Evolutionary conservation across 2,113 vertebrate species (phyloP), one percentile per base, ranked within the genome.

Genomic region (Ranitomeya variabilis): DNA sequence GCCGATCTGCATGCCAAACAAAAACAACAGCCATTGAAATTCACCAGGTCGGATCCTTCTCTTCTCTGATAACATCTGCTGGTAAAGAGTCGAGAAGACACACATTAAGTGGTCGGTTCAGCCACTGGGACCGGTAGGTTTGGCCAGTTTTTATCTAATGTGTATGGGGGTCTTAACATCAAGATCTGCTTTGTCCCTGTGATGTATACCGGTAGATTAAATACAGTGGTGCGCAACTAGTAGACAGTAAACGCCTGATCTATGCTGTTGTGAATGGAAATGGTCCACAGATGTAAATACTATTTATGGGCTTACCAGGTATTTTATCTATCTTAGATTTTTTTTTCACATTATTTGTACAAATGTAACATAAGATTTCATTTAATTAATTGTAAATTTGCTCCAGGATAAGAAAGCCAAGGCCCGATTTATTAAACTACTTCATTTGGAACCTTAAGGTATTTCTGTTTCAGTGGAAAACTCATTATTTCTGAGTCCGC

Each of bases 391-490:
- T 81, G 31, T 19, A 81, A 37, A 62, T 81, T 31, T 62, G 45
- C 54, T 55, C 1, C 64, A 71, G 51, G 14, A 18, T 54, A 71
- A 69, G 45, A 66, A 45, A 80, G 64, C 51, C 31, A 21, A 23
- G n/a, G 10, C 57, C 60, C 45, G 55, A 12, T 83, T 45, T 31
- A 84, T 84, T 60, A 76, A 88, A 84, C 66, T 77, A n/a, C 45
- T 18, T 60, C 60, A 55, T 85, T 21, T 66, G 83, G 37, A 89
- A 69, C 37, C 62, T 10, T 21, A 54, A 52, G 11, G 31, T 83
- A 83, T 69, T 89, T 62, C 79, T 55, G 10, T 85, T 85, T 57
- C 54, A 31, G 51, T 89, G 87, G 87, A 85, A 89, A 89, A 85
- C 23, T 78, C 62, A 85, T 85, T 89, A 77, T 77, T 84, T 64